These are phyloP conservation scores for Pseudorhombus dupliciocellatus DNA, from an alignment of 2,113 vertebrate genomes.

Conservation along the genomic window DNA sequence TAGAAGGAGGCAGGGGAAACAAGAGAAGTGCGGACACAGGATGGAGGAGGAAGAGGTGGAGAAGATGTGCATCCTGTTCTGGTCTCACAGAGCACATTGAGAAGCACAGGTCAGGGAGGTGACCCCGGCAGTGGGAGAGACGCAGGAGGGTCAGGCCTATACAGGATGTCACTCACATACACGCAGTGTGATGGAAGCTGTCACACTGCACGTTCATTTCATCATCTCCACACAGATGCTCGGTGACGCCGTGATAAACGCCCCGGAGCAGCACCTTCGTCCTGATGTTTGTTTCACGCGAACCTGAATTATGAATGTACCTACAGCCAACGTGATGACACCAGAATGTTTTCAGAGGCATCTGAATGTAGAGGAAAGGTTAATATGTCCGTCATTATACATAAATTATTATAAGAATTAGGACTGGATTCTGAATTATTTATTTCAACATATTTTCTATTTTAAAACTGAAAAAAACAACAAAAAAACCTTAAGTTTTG, in stretches of 20 bases:
- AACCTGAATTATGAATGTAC: conserved; percentile 63
- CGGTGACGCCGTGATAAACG: conserved; percentile 47
- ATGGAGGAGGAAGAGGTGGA: conserved; percentile 18
- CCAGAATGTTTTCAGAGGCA: conserved; percentile 27
- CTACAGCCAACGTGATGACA: conserved; percentile 18
- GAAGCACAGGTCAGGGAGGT: conserved; percentile 76
- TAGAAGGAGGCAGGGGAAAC: conserved; percentile 26
- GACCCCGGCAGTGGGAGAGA: conserved; percentile 59
- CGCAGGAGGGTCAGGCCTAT: conserved; percentile 61
- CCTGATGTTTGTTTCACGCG: conserved; percentile 48
- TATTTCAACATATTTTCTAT: not conserved
- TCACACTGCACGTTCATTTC: conserved; percentile 40
- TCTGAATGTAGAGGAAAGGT: conserved; percentile 5
- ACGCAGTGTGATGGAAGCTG: conserved; percentile 43
- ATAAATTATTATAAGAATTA: no score
- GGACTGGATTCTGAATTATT: not conserved
- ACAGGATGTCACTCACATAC: conserved; percentile 26
- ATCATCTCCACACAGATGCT: conserved; percentile 59
- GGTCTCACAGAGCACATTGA: conserved; percentile 84
- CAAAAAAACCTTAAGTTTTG: not conserved
- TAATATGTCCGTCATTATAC: not conserved
- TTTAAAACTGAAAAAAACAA: no score
- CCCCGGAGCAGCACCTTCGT: conserved; percentile 42
- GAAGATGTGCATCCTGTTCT: conserved; percentile 24
- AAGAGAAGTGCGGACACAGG: conserved; percentile 19